Evolutionary conservation across 1,140 invertebrate genomes (phyloP).

Genomic region (Battus philenor): DNA sequence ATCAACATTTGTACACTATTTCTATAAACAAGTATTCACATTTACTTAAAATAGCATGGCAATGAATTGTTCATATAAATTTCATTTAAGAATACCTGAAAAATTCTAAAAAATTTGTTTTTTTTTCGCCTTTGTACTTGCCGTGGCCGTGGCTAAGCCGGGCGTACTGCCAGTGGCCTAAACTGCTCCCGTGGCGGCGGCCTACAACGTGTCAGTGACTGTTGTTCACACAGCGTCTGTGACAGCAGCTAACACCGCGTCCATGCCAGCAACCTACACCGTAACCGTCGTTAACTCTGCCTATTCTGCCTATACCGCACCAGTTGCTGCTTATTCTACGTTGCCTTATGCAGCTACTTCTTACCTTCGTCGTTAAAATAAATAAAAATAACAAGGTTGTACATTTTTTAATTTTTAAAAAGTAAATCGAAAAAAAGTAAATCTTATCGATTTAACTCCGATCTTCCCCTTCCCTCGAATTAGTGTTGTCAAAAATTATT

Average conservation of each 20-base stretch:
- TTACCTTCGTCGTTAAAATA: slow-evolving; percentile 17
- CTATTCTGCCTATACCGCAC: slow-evolving; percentile 37
- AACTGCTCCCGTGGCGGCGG: slow-evolving; percentile 38
- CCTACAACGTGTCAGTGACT: slow-evolving; percentile 50
- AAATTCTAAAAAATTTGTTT: no score
- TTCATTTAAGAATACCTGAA: no score
- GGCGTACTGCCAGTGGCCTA: slow-evolving; percentile 30
- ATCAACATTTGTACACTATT: no score
- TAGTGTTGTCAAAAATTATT: no score
- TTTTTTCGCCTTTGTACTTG: no score
- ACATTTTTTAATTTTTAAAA: slow-evolving; percentile 34
- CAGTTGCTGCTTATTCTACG: slow-evolving; percentile 7
- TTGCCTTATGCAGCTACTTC: slow-evolving; percentile 23
- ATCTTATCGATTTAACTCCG: no score
- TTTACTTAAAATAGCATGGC: no score
- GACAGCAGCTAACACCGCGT: slow-evolving; percentile 26
- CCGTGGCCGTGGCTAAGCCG: slow-evolving; percentile 67
- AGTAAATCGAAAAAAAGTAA: no score
- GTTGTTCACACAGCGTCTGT: slow-evolving; percentile 29
- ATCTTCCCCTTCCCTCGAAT: no score
- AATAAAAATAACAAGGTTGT: no score
- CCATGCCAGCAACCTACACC: slow-evolving; percentile 21
- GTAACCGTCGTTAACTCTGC: slow-evolving; percentile 3
- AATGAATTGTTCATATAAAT: no score
- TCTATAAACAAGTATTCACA: no score